Conservation (phyloP, 2,888 invertebrate genomes). For the Neocrepidodera transversa region DNA sequence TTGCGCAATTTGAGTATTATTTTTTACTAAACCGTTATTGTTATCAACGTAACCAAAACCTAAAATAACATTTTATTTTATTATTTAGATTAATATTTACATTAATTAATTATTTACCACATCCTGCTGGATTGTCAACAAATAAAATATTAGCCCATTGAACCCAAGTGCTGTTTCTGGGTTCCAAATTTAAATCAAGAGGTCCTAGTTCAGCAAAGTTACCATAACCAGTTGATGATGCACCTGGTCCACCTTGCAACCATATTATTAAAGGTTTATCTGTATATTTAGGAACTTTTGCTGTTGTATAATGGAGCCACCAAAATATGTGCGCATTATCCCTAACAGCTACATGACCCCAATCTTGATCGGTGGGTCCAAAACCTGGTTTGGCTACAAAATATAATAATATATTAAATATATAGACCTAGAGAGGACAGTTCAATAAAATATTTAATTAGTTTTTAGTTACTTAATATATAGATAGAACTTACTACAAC, state of each 20-base stretch:
- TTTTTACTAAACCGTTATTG: conserved; percentile 62
- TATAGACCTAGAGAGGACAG: no score
- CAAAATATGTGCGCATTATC: conserved; percentile 68
- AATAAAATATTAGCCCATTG: conserved; percentile 74
- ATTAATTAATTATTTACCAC: conserved; percentile 46
- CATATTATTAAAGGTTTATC: conserved; percentile 83
- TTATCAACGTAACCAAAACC: conserved; percentile 80
- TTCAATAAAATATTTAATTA: no score
- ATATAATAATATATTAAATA: no score
- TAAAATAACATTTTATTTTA: no score
- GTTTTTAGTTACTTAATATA: no score
- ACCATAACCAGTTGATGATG: conserved; percentile 67
- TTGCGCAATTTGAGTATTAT: conserved; percentile 71
- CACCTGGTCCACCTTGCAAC: conserved; percentile 73
- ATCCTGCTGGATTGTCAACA: conserved; percentile 90
- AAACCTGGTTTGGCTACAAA: conserved; percentile 16
- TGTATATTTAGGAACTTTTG: conserved; percentile 64
- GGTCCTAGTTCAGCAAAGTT: conserved; percentile 68
- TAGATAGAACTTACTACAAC: no score
- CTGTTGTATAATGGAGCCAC: conserved; percentile 77
- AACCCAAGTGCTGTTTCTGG: conserved; percentile 66
- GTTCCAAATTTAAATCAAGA: conserved; percentile 53
- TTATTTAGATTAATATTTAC: no score
- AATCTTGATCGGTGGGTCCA: conserved; percentile 59
- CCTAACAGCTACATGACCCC: conserved; percentile 67